Evolutionary conservation across 2,888 invertebrate species (phyloP), one percentile per base, ranked within the genome.

Genomic region (Melanophora roralis): DNA sequence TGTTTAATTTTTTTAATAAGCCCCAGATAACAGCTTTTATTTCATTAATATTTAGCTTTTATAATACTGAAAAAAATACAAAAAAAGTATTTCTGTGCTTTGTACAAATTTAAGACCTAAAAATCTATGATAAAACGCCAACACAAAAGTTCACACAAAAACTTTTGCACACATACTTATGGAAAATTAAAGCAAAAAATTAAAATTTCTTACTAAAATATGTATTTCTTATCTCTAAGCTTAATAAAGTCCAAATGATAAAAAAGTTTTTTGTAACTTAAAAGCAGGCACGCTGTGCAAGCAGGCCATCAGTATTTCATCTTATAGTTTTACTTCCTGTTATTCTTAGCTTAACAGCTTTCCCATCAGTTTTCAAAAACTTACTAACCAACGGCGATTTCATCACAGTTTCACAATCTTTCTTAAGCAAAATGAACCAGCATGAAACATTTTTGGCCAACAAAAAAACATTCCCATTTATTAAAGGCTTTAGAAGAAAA

Each of bases 331-430:
- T 64, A 64, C 69, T 76, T 76, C 49, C 69, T 76, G 57, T 43
- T 60, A 4, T 19, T 64, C 49, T 43, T 60, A 2, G 16, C 38
- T n/a, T 16, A 16, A 16, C 9, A 11, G 23, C 49, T 12, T 16
- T 16, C 4, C 40, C 40, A 5, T 27, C 3, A 27, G 49, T 38
- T 27, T 55, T 38, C 47, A 38, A 19, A 27, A 19, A 36, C 12
- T 27, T n/a, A 68, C 80, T 80, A 64, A 76, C 80, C 76, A 76
- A 68, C 62, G 80, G 80, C 76, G 64, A 76, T 80, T 76, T 76
- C 72, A 80, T 80, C 80, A 80, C 62, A 62, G 76, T 74, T 27
- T 27, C 51, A 40, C 62, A 72, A 64, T 68, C 57, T 80, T 57
- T 57, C 38, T 67, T 64, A 4, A 68, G 72, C 36, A 55, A 5